Evolutionary conservation across 2,888 invertebrate genomes (phyloP).

Genomic region (Nomada flava): DNA sequence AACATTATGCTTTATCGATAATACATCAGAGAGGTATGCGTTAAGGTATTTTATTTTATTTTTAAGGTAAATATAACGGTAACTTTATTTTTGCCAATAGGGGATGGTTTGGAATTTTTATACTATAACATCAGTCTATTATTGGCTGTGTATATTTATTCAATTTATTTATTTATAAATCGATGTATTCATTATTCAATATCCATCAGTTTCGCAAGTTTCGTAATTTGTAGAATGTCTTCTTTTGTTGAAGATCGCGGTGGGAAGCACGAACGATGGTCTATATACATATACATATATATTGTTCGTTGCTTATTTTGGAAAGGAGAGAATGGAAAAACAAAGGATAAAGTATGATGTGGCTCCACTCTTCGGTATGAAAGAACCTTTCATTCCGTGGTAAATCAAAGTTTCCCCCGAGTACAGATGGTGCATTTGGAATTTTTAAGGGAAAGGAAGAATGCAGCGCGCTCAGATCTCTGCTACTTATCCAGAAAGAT

Average conservation of each 20-base stretch:
- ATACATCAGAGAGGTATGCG: no score
- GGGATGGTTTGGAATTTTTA: no score
- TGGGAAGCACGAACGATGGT: slow-evolving; percentile 18
- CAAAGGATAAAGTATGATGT: slow-evolving; percentile 34
- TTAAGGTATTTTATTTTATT: no score
- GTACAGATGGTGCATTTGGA: slow-evolving; percentile 41
- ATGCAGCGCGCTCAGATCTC: slow-evolving; percentile 39
- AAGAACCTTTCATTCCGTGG: slow-evolving; percentile 54
- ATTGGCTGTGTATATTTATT: background rate
- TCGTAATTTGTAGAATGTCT: slow-evolving; percentile 14
- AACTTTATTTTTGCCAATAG: no score
- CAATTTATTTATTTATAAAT: background rate
- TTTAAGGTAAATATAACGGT: no score
- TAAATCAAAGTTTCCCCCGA: slow-evolving; percentile 50
- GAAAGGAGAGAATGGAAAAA: slow-evolving; percentile 23
- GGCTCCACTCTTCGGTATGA: slow-evolving; percentile 42
- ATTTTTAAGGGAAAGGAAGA: slow-evolving; percentile 44
- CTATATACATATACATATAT: slow-evolving; percentile 36
- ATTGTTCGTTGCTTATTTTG: slow-evolving; percentile 46
- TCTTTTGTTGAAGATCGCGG: background rate
- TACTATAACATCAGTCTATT: background rate
- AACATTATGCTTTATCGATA: no score
- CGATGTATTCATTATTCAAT: background rate
- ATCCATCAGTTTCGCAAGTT: background rate
- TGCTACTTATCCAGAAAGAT: slow-evolving; percentile 40